Conservation (phyloP, 2,113 vertebrate species). For the Anoplopoma fimbria region DNA sequence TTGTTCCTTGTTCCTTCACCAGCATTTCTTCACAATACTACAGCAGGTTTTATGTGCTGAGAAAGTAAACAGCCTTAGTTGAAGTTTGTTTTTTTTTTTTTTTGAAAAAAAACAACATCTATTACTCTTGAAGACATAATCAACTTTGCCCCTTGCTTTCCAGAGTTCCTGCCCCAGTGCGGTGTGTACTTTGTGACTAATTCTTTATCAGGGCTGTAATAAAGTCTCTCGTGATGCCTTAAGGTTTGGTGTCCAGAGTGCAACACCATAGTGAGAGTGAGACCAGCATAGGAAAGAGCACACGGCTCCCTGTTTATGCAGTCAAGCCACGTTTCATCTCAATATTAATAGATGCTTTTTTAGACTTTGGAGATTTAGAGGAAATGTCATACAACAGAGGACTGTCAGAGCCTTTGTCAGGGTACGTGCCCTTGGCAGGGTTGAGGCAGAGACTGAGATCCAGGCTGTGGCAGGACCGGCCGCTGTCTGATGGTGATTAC, state of each 20-base stretch:
- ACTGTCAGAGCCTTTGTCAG: constrained; percentile 38
- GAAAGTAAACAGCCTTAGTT: constrained; percentile 10
- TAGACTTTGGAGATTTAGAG: constrained; percentile 32
- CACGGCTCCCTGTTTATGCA: neutral
- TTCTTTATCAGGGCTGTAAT: constrained; percentile 76
- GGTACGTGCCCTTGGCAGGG: constrained; percentile 54
- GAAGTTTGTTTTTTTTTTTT: neutral
- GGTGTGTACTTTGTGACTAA: constrained; percentile 78
- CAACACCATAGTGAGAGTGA: constrained; percentile 5
- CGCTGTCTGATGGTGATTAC: constrained; percentile 68
- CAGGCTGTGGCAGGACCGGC: constrained; percentile 41
- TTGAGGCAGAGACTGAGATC: constrained; percentile 28
- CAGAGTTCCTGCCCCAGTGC: constrained; percentile 24
- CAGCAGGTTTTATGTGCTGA: constrained; percentile 3
- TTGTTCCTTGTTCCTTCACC: constrained; percentile 18
- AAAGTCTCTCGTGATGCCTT: constrained; percentile 59
- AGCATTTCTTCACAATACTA: constrained; percentile 37
- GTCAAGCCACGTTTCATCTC: neutral
- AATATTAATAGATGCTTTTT: constrained; percentile 25
- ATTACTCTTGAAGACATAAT: neutral
- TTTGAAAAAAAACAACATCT: neutral
- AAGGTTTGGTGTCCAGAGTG: constrained; percentile 28
- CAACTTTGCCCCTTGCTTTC: constrained; percentile 49
- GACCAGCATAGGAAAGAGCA: constrained; percentile 1
- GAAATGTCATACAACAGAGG: constrained; percentile 56